A percentile compares a stretch with the other conserved stretches of the same genome.
Evolutionary conservation across 2,113 vertebrate genomes (phyloP).

Genomic region (Leucopternis melanops): DNA sequence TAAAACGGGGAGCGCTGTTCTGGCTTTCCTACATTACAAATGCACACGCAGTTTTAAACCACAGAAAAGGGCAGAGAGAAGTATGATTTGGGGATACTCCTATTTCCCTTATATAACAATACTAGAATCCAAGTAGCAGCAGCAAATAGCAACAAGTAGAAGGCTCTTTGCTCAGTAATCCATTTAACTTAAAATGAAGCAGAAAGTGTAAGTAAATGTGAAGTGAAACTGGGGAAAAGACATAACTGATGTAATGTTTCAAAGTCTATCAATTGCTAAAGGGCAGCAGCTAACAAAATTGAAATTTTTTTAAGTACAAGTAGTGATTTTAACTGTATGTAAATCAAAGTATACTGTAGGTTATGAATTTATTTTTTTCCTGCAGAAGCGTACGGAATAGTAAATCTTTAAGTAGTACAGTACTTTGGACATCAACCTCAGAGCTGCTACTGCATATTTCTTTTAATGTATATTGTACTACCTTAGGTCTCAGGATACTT

Average conservation of each 20-base stretch:
- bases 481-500: not conserved
- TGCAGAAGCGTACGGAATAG: not conserved
- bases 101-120: not conserved
- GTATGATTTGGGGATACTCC: not conserved
- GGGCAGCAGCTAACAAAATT: not conserved
- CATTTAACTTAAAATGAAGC: not conserved
- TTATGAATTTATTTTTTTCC: not conserved
- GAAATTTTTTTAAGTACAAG: not conserved
- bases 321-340: not conserved
- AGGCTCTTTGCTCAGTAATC: not conserved
- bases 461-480: not conserved
- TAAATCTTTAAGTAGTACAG: not conserved
- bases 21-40: not conserved
- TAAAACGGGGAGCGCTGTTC: not conserved
- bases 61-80: not conserved
- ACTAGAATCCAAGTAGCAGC: not conserved
- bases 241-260: not conserved
- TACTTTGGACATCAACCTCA: not conserved
- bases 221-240: not conserved
- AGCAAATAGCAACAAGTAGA: not conserved
- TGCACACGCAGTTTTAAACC: not conserved
- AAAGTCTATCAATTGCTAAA: not conserved
- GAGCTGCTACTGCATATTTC: not conserved
- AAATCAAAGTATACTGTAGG: not conserved
- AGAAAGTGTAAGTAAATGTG: not conserved